A percentile compares a stretch with the other conserved stretches of the same genome.
phyloP scores from a whole-genome alignment of 2,888 invertebrate species.

The Euzophera pinguis region DNA sequence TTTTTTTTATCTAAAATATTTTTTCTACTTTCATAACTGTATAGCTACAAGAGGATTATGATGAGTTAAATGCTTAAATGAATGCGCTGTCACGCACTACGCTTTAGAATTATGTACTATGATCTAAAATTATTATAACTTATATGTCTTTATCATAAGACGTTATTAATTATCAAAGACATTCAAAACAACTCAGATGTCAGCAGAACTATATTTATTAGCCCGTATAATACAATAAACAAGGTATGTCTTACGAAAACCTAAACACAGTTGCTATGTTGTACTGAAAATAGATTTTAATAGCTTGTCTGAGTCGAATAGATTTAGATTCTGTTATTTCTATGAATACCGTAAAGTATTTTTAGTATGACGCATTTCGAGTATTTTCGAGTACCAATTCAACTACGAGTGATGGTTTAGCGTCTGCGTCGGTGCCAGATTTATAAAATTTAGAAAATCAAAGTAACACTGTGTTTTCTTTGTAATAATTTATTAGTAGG shows the following conservation, averaged over 20 bases:
- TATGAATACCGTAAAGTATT: slow-evolving; percentile 1
- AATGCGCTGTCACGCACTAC: too few relatives aligned
- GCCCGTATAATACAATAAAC: background rate
- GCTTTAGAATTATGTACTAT: too few relatives aligned
- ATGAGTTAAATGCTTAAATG: too few relatives aligned
- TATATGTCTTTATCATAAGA: background rate
- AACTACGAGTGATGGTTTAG: background rate
- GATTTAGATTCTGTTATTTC: background rate
- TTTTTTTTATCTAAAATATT: too few relatives aligned
- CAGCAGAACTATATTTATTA: background rate
- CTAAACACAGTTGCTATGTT: background rate
- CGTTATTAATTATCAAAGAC: background rate
- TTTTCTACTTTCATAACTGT: too few relatives aligned
- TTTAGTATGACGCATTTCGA: background rate
- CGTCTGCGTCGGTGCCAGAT: background rate
- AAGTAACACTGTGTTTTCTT: background rate
- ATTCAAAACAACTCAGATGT: slow-evolving; percentile 3
- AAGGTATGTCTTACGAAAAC: background rate
- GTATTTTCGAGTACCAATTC: background rate
- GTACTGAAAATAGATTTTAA: background rate
- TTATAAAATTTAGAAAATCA: background rate
- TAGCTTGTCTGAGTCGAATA: background rate
- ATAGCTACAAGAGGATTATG: too few relatives aligned
- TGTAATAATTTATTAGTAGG: too few relatives aligned
- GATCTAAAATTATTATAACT: too few relatives aligned